Evolutionary conservation across 2,888 invertebrate genomes (phyloP).

Genomic region (Macaria notata): DNA sequence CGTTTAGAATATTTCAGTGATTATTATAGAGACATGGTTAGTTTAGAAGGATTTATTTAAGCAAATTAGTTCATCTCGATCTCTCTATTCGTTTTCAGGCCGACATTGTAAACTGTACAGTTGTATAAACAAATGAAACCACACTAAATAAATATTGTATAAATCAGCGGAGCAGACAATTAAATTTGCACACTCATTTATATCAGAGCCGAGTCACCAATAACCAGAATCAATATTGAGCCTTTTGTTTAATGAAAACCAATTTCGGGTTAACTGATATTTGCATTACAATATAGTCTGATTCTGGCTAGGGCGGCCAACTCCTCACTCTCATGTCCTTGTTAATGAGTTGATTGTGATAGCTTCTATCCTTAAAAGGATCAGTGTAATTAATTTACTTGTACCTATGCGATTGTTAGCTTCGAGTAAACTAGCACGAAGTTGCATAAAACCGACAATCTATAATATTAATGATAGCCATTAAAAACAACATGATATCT

Average conservation of each 20-base stretch:
- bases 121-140: background rate
- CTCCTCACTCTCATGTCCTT: background rate
- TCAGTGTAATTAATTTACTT: no score
- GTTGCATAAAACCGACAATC: no score
- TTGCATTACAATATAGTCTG: slow-evolving; percentile 25
- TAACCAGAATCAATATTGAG: slow-evolving; percentile 9
- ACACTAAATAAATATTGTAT: slow-evolving; percentile 1
- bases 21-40: no score
- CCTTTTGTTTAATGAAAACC: slow-evolving; percentile 13
- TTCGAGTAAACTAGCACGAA: no score
- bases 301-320: slow-evolving; percentile 9
- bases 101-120: background rate
- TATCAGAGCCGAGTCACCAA: background rate
- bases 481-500: no score
- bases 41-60: no score
- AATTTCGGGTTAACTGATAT: slow-evolving; percentile 24
- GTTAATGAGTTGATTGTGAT: no score
- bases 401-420: no score
- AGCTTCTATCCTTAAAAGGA: no score
- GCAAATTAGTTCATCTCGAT: no score
- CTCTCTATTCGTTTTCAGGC: background rate
- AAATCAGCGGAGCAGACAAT: slow-evolving; percentile 1
- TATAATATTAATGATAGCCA: no score
- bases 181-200: slow-evolving; percentile 8
- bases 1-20: no score